phyloP scores from a whole-genome alignment of 2,888 invertebrate species.

The Drosophila affinis region DNA sequence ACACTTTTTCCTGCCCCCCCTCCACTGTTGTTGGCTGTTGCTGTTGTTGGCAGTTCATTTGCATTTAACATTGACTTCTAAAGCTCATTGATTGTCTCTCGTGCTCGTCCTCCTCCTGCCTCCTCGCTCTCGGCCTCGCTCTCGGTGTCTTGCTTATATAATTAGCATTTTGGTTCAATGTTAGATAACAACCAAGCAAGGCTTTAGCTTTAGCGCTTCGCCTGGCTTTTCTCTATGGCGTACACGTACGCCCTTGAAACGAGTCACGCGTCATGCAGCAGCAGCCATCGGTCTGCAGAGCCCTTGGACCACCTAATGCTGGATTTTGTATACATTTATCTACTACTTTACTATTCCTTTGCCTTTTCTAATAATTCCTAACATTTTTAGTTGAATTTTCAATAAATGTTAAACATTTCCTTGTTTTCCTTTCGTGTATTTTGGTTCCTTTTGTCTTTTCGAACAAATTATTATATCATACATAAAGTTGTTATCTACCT shows the following conservation, averaged over 20 bases:
- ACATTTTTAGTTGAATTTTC: neutral
- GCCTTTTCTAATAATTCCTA: neutral
- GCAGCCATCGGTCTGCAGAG: neutral
- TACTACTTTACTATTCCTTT: slow-evolving; percentile 3
- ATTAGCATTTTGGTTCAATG: slow-evolving; percentile 42
- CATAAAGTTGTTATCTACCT: slow-evolving; percentile 47
- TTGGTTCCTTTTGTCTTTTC: neutral
- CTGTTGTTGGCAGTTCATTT: slow-evolving; percentile 49
- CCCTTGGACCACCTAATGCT: too few species aligned
- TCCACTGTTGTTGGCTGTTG: neutral
- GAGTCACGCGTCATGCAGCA: neutral
- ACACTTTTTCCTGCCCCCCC: neutral
- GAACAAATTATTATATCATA: slow-evolving; percentile 43
- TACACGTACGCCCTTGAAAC: slow-evolving; percentile 13
- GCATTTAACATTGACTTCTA: slow-evolving; percentile 57
- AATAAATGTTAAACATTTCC: neutral
- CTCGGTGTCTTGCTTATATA: slow-evolving; percentile 8
- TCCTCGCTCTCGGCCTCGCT: neutral
- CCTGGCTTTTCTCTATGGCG: too few species aligned
- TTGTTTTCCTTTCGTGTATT: neutral
- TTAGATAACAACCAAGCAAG: slow-evolving; percentile 22
- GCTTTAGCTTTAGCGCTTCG: neutral
- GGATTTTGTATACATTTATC: too few species aligned
- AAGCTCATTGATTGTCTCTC: slow-evolving; percentile 30
- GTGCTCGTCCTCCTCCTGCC: neutral